phyloP scores from a whole-genome alignment of 2,113 vertebrate genomes.

The Brachyhypopomus occidentalis region DNA sequence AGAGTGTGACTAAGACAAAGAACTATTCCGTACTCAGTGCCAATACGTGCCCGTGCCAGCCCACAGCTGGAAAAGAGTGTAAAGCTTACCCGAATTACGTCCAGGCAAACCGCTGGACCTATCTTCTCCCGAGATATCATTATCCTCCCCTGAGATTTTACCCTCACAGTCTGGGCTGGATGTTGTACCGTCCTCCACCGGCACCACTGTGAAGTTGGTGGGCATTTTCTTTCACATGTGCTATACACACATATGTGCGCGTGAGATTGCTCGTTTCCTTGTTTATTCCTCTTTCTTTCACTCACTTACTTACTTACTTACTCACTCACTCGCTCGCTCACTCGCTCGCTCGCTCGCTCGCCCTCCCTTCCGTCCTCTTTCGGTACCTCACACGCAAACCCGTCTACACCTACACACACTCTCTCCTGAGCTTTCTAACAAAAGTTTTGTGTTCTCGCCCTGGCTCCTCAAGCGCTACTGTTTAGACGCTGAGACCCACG shows the following conservation, averaged over 20 bases:
- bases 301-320: constrained; percentile 5
- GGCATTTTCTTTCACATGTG: constrained; percentile 59
- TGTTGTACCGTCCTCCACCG: constrained; percentile 56
- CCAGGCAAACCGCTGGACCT: neutral
- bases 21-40: neutral
- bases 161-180: constrained; percentile 29
- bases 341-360: constrained; percentile 8
- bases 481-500: constrained; percentile 51
- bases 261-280: neutral
- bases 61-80: no score
- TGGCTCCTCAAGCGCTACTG: constrained; percentile 34
- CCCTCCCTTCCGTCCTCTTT: constrained; percentile 11
- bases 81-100: constrained; percentile 52
- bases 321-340: constrained; percentile 2
- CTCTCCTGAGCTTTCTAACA: constrained; percentile 8
- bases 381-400: neutral
- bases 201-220: constrained; percentile 64
- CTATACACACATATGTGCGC: neutral
- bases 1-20: neutral
- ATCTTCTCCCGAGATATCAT: constrained; percentile 22
- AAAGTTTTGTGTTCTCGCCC: constrained; percentile 34
- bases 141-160: constrained; percentile 30
- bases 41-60: neutral
- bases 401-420: constrained; percentile 13
- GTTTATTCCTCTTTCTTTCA: neutral